A percentile compares a stretch with the other conserved stretches of the same genome.
Conservation (phyloP, 2,888 invertebrate species). For the Phalera bucephala region DNA sequence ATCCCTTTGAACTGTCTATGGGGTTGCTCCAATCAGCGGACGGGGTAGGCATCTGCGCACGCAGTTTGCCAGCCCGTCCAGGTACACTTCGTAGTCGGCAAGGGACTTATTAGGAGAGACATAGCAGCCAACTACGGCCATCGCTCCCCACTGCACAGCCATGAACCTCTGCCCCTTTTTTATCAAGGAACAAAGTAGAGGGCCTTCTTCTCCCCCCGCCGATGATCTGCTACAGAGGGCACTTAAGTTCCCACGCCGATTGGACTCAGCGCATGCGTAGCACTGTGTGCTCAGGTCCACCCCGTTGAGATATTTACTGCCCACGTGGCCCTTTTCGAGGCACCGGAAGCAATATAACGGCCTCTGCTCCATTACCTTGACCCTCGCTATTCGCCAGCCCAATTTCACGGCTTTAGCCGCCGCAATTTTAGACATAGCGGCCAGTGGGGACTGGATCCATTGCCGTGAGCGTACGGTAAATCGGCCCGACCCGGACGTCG, state of each 20-base stretch:
- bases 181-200: slow-evolving; percentile 1
- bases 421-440: too few relatives aligned
- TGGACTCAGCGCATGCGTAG: too few relatives aligned
- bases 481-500: too few relatives aligned
- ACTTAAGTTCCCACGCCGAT: too few relatives aligned
- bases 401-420: too few relatives aligned
- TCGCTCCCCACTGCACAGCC: slow-evolving; percentile 1
- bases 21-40: slow-evolving; percentile 12
- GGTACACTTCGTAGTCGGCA: slow-evolving; percentile 4
- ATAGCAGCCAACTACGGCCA: slow-evolving; percentile 4
- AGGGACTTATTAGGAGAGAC: slow-evolving; percentile 12
- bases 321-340: background rate
- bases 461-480: too few relatives aligned
- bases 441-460: too few relatives aligned
- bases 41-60: slow-evolving; percentile 1
- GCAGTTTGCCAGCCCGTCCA: slow-evolving; percentile 3
- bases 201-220: slow-evolving; percentile 1
- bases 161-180: slow-evolving; percentile 10
- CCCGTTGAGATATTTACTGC: too few relatives aligned
- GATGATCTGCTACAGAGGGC: background rate
- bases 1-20: slow-evolving; percentile 11
- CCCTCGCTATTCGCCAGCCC: too few relatives aligned
- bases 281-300: too few relatives aligned
- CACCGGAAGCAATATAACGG: background rate
- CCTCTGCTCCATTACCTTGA: too few relatives aligned